These are phyloP conservation scores for Papilio polytes DNA, from an alignment of 1,140 invertebrate species.

Conservation along the genomic window DNA sequence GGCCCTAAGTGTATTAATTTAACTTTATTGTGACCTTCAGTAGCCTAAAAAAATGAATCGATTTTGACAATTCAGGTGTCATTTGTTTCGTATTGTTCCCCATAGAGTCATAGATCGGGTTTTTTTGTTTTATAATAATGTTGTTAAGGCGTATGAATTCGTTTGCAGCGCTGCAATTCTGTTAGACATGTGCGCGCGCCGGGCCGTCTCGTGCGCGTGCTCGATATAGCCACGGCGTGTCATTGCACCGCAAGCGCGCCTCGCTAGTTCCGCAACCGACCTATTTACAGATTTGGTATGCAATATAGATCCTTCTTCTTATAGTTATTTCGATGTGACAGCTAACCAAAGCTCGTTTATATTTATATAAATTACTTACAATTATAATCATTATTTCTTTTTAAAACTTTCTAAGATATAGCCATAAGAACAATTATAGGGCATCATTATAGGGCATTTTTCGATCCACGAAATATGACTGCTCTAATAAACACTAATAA, in stretches of 20 bases:
- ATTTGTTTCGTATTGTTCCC: background rate
- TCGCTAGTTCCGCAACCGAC: conserved; percentile 18
- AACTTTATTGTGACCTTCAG: background rate
- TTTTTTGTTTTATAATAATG: background rate
- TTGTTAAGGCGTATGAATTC: background rate
- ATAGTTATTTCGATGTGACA: background rate
- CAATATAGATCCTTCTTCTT: background rate
- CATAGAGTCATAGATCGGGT: background rate
- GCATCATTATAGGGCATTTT: too few relatives aligned
- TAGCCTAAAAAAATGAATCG: background rate
- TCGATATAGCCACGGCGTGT: conserved; percentile 41
- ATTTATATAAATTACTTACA: background rate
- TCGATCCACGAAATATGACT: too few relatives aligned
- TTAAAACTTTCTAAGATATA: too few relatives aligned
- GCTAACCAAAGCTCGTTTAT: background rate
- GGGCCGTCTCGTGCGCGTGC: conserved; percentile 46
- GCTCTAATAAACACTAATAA: background rate
- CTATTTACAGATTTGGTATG: conserved; percentile 12
- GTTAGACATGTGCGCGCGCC: conserved; percentile 39
- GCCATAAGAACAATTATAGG: too few relatives aligned
- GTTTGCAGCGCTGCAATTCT: background rate
- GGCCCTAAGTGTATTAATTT: background rate
- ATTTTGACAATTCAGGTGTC: background rate
- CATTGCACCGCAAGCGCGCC: conserved; percentile 12
- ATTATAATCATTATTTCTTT: too few relatives aligned